A percentile compares a stretch with the other conserved stretches of the same genome.
Evolutionary conservation across 2,888 invertebrate species (phyloP).

Genomic region (Axea sp.): DNA sequence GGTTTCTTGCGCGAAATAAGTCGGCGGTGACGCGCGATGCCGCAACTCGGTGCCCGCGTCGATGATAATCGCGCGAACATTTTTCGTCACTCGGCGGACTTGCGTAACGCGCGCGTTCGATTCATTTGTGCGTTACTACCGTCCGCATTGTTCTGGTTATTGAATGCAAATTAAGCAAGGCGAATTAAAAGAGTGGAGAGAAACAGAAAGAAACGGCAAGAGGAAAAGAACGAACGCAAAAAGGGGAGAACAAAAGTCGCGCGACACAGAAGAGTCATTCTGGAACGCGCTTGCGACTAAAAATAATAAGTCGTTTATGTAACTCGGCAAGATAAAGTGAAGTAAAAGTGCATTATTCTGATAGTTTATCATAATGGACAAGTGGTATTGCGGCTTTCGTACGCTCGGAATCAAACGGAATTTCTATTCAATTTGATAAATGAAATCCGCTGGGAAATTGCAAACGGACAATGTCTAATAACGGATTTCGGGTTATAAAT

Average conservation of each 20-base stretch:
- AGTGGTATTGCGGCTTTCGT: conserved; percentile 31
- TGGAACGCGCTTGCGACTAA: conserved; percentile 14
- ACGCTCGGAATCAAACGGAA: conserved; percentile 11
- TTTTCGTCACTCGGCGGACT: too few relatives aligned
- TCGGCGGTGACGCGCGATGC: too few relatives aligned
- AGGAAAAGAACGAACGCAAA: not conserved
- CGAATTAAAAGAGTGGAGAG: too few relatives aligned
- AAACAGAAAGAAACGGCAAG: not conserved
- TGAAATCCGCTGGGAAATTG: conserved; percentile 38
- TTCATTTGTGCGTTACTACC: too few relatives aligned
- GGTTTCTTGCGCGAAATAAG: too few relatives aligned
- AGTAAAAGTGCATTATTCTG: conserved; percentile 47
- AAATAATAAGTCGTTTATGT: conserved; percentile 27
- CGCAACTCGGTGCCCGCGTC: too few relatives aligned
- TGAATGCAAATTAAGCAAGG: too few relatives aligned
- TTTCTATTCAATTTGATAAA: conserved; percentile 49
- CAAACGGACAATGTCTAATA: conserved; percentile 43
- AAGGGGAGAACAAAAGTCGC: not conserved
- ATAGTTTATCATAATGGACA: conserved; percentile 49
- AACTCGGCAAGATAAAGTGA: conserved; percentile 29
- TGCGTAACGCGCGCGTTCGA: too few relatives aligned
- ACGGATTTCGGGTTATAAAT: conserved; percentile 39
- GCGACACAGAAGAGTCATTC: not conserved
- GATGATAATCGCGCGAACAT: too few relatives aligned
- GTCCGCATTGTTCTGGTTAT: too few relatives aligned